Evolutionary conservation across 1,140 invertebrate genomes (phyloP).

Genomic region (Conus betulinus): DNA sequence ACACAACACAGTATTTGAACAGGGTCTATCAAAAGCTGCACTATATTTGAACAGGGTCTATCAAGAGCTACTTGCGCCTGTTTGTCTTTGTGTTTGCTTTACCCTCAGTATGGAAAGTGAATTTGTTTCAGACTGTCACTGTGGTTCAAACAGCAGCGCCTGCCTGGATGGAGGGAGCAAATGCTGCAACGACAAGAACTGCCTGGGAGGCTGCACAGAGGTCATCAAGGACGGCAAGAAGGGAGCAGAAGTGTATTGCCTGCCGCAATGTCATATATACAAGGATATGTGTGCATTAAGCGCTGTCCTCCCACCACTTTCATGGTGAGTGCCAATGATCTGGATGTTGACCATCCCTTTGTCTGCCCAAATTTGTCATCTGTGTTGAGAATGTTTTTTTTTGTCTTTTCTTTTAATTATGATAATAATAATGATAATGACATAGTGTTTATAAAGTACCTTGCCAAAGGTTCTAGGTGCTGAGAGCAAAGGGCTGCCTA

Average conservation of each 20-base stretch:
- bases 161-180: conserved; percentile 36
- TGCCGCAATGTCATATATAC: conserved; percentile 83
- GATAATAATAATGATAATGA: too few species aligned
- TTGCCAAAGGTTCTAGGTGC: too few species aligned
- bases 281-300: conserved; percentile 79
- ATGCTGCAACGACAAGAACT: conserved; percentile 87
- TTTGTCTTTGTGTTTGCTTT: too few species aligned
- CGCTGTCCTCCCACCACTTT: conserved; percentile 85
- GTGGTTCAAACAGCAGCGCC: conserved; percentile 29
- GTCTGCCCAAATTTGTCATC: too few species aligned
- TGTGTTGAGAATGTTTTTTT: too few species aligned
- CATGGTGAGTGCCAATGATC: conserved; percentile 71
- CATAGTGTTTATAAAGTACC: too few species aligned
- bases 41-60: too few species aligned
- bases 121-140: conserved; percentile 39
- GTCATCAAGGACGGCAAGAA: conserved; percentile 73
- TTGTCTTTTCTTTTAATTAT: too few species aligned
- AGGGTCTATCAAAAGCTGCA: too few species aligned
- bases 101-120: too few species aligned
- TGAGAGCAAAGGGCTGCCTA: too few species aligned
- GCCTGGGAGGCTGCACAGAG: conserved; percentile 87
- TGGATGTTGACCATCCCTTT: background rate
- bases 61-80: too few species aligned
- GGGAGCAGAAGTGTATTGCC: conserved; percentile 81
- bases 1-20: background rate